Evolutionary conservation across 2,113 vertebrate genomes (phyloP), one percentile per base, ranked within the genome.

Genomic region (Hyaena hyaena): DNA sequence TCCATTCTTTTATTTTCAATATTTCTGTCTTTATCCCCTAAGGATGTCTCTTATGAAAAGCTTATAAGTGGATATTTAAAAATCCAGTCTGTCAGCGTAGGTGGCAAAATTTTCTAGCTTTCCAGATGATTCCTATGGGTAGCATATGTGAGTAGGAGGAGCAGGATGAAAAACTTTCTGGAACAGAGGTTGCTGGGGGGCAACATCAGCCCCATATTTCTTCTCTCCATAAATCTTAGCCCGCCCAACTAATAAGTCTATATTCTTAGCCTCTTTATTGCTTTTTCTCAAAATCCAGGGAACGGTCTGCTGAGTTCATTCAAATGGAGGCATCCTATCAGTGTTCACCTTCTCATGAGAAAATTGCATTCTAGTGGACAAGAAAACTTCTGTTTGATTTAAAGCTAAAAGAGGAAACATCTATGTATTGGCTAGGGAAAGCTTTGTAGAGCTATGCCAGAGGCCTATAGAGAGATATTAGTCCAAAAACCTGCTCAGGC

Each of bases 401-500:
- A 77, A 94, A 83, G 31, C n/a, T 86, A 45, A 19, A 63, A 84
- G 79, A 89, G 69, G 33, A 96, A 93, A 88, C n/a, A 35, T 6
- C 6, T 39, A 77, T n/a, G 12, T 55, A 68, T 93, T 87, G 90
- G n/a, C n/a, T 65, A 12, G 31, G 15, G 33, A 53, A 76, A 85
- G 19, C 26, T 95, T 80, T 65, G 15, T 69, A 28, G 48, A 73
- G 65, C 11, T 86, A 26, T 92, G 10, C n/a, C 33, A 68, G 63
- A 74, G 31, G 10, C 76, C 63, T 83, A 9, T 26, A 8, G 55
- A 95, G 21, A 74, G 33, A n/a, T 11, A 68, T 24, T 83, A 58
- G 23, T 85, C 17, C n/a, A 85, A 76, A 81, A 86, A 45, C 74
- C 31, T 93, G 24, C 21, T 53, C 45, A 96, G 39, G 43, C 68